Conservation (phyloP, 2,113 vertebrate species). For the Thamnaconus septentrionalis region DNA sequence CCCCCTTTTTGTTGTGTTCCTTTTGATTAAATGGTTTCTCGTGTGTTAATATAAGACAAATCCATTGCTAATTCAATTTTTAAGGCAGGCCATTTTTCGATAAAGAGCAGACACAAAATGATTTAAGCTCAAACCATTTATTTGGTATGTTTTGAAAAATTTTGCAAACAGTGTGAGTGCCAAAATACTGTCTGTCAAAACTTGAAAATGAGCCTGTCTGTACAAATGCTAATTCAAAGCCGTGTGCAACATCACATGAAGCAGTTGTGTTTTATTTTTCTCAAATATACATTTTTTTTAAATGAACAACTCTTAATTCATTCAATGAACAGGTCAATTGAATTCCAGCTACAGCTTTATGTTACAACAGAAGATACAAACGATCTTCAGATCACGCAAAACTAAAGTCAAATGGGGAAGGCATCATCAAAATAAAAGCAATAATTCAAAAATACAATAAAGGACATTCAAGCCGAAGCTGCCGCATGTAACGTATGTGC, state of each 20-base stretch:
- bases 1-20: too few species aligned
- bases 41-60: background rate
- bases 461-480: constrained; percentile 57
- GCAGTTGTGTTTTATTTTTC: background rate
- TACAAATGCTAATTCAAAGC: constrained; percentile 32
- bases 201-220: constrained; percentile 30
- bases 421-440: constrained; percentile 2
- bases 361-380: constrained; percentile 30
- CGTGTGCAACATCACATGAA: constrained; percentile 17
- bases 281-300: constrained; percentile 2
- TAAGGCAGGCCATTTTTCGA: too few species aligned
- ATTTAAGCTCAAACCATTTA: constrained; percentile 43
- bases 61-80: too few species aligned
- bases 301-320: background rate
- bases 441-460: constrained; percentile 16
- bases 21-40: background rate
- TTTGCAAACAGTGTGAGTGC: constrained; percentile 36
- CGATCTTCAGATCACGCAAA: constrained; percentile 22
- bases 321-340: constrained; percentile 33
- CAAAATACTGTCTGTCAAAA: constrained; percentile 43
- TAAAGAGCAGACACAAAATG: background rate
- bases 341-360: background rate
- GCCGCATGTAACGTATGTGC: constrained; percentile 38
- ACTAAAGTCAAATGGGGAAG: constrained; percentile 6
- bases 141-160: constrained; percentile 46